These are phyloP conservation scores for Planiliza haematocheilus DNA, from an alignment of 2,113 vertebrate species.

Conservation along the genomic window DNA sequence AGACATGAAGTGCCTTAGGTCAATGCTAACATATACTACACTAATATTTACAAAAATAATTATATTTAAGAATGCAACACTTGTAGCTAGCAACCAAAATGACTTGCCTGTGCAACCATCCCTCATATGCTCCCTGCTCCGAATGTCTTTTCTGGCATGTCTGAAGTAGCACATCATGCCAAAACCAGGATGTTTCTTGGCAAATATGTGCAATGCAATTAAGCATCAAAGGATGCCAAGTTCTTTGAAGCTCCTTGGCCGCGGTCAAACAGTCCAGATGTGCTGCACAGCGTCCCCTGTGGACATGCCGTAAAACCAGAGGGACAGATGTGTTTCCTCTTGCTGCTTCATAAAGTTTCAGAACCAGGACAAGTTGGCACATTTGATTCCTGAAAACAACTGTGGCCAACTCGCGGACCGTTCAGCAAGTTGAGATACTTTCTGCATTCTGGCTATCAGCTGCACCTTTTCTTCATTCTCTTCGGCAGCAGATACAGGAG, in stretches of 20 bases:
- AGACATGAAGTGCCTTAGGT: no score
- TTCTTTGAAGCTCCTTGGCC: conserved; percentile 74
- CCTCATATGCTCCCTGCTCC: conserved; percentile 35
- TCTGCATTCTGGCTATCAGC: not conserved
- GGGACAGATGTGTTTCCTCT: conserved; percentile 46
- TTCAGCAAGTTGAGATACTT: not conserved
- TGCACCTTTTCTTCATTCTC: not conserved
- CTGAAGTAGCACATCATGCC: conserved; percentile 26
- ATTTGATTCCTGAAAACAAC: not conserved
- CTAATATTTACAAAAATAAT: conserved; percentile 10
- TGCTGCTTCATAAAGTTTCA: not conserved
- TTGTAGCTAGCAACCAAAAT: not conserved
- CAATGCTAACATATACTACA: not conserved
- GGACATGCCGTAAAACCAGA: conserved; percentile 5
- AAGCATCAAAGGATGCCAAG: conserved; percentile 56
- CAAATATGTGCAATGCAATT: conserved; percentile 5
- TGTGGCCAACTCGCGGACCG: not conserved
- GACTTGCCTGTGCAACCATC: conserved; percentile 21
- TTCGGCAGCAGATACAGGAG: not conserved
- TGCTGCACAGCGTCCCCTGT: conserved; percentile 30
- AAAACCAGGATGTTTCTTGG: conserved; percentile 55
- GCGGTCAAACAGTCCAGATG: conserved; percentile 50
- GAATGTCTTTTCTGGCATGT: conserved; percentile 36
- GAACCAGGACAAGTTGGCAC: not conserved
- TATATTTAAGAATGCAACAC: conserved; percentile 6